Percentiles rank a stretch among this genome's conserved stretches.
Conservation (phyloP, 2,888 invertebrate genomes). For the Argynnis bischoffii region DNA sequence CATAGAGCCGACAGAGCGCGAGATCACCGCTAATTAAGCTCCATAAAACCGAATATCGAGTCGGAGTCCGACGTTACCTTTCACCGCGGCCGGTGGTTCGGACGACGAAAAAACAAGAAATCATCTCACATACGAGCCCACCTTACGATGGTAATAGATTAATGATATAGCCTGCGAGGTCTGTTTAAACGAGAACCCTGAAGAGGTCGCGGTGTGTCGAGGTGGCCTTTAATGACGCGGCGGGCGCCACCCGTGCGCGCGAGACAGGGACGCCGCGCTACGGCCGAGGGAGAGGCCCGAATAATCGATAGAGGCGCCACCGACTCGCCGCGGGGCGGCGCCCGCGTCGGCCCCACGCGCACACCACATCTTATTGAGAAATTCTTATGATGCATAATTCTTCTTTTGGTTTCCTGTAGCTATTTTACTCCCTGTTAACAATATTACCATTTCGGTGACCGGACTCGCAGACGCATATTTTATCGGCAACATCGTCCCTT, state of each 20-base stretch:
- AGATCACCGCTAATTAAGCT: constrained; percentile 76
- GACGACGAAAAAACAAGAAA: constrained; percentile 59
- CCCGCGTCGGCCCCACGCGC: constrained; percentile 76
- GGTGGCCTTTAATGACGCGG: constrained; percentile 57
- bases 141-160: constrained; percentile 75
- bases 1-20: constrained; percentile 54
- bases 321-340: constrained; percentile 72
- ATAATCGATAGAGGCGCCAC: constrained; percentile 74
- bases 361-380: constrained; percentile 77
- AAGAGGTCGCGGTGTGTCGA: constrained; percentile 52
- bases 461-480: constrained; percentile 70
- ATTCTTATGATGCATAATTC: constrained; percentile 78
- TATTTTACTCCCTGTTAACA: constrained; percentile 79
- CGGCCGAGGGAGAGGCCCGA: constrained; percentile 51
- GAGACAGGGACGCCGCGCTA: constrained; percentile 52
- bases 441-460: constrained; percentile 78
- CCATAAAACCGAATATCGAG: constrained; percentile 77
- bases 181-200: constrained; percentile 65
- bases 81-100: constrained; percentile 59
- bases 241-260: constrained; percentile 63
- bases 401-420: constrained; percentile 72
- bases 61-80: constrained; percentile 66
- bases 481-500: constrained; percentile 56
- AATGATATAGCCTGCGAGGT: constrained; percentile 72
- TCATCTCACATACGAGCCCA: constrained; percentile 65